Base-by-base conservation (phyloP, 2,113 vertebrate genomes). In the Anolis carolinensis region DNA sequence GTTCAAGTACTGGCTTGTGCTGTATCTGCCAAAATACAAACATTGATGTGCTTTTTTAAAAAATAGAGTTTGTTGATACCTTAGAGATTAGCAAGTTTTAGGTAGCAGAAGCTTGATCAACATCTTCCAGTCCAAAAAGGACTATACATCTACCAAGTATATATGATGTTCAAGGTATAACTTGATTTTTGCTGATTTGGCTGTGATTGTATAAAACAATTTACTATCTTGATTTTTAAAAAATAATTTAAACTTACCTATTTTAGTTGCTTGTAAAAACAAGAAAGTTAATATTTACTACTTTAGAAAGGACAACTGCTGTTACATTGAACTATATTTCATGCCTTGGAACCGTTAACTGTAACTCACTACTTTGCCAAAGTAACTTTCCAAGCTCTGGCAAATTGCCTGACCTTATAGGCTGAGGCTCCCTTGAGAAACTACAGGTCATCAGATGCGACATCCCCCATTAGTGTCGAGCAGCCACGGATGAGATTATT, bases 381-480 rank as follows among this genome's bases (percentile, higher is more conserved):
- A 68, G 25, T 30, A 68, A 30, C 65, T 68, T 68, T 30, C 65
- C 27, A 68, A 13, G 65, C 27, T 68, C 27, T 68, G 65, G 27
- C 30, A 0, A 23, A 79, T 3, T 7, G 1, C 0, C 7, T 50
- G 75, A 77, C 14, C 59, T 75, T 67, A 67, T 20, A 1, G 2
- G 18, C 70, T 63, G 4, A 34, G 79, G 0, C 16, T 82, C 44
- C 79, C 79, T 63, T 55, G 67, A 67, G 67, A 34, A 0, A 0
- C 71, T 36, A 13, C 72, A 87, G 30, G 63, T 21, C 30, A 65
- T 71, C 48, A 1, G 63, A 70, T 72, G 11, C 83, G 92, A 85
- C 0, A 23, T 48, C 72, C 55, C 79, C 68, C 82, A 80, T 13
- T 82, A 3, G 1, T 0, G 6, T 21, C 52, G 79, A 67, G 77